Base-by-base conservation (phyloP, 2,797 vertebrate genomes). In the Molossus alvarezi region DNA sequence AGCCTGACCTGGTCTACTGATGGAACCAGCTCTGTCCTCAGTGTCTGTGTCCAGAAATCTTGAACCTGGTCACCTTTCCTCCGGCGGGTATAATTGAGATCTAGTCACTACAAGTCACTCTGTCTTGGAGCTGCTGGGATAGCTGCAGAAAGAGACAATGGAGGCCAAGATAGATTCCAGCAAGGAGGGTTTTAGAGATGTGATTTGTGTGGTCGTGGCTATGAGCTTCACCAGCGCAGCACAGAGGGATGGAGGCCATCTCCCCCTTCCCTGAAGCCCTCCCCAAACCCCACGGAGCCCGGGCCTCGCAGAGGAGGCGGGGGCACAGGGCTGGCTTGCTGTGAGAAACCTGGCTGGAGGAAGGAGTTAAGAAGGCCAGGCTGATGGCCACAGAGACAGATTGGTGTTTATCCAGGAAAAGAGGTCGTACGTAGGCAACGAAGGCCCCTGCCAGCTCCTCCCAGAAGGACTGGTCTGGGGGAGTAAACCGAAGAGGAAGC, bases 361-460 rank as follows among this genome's bases (percentile, higher is more conserved):
- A 97, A 97, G 88, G 91, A 96, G 94, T 95, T 94, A 84, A 95
- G 91, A 80, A 96, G 89, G 76, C 76, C 10, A 1, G 85, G 57
- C 79, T 87, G 95, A 96, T 80, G 83, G 75, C 83, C 27, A 1
- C 55, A 21, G 89, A 96, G 88, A 98, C 95, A 94, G 95, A 91
- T 58, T 81, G 92, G 90, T 97, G 96, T 98, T 98, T 98, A 95
- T 96, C 84, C 97, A 97, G 96, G 97, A 97, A 97, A 97, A 96
- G 64, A 96, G 95, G 89, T 95, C 84, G 12, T 65, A 80, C 72
- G 83, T 95, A 94, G 92, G 86, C 95, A 82, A 29, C 64, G 1
- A 81, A 75, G 95, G 92, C 80, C 96, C 82, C 95, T 92, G 97
- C 96, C 95, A 96, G 92, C 96, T 97, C 97, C 97, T 98, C 97